phyloP scores from a whole-genome alignment of 2,888 invertebrate species.

The Leptinotarsa peninsularis region DNA sequence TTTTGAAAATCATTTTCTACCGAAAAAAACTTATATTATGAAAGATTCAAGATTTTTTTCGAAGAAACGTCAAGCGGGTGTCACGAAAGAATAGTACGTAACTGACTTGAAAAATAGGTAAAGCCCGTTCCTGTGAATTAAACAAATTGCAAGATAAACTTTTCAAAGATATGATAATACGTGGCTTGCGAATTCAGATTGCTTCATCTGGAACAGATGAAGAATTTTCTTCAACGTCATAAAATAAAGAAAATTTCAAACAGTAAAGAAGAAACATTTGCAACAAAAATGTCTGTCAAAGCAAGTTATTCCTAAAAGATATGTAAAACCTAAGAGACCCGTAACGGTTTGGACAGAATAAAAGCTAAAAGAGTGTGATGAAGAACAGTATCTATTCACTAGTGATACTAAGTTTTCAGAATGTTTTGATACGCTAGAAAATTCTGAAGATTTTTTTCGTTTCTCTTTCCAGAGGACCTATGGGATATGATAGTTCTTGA shows the following conservation, averaged over 20 bases:
- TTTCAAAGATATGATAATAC: too few species aligned
- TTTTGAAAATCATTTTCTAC: too few species aligned
- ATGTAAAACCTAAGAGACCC: too few species aligned
- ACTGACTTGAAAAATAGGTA: too few species aligned
- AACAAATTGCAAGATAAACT: too few species aligned
- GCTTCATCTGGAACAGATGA: background rate
- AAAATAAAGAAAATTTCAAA: background rate
- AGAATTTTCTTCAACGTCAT: background rate
- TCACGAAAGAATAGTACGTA: too few species aligned
- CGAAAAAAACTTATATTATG: too few species aligned
- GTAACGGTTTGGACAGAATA: background rate
- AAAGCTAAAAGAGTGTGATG: background rate
- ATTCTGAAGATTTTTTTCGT: slow-evolving; percentile 5
- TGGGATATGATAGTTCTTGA: slow-evolving; percentile 12
- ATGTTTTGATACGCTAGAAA: slow-evolving; percentile 10
- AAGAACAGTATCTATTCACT: background rate
- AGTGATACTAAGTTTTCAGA: background rate
- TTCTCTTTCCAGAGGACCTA: slow-evolving; percentile 16
- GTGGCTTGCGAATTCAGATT: too few species aligned
- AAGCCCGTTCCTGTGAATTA: too few species aligned
- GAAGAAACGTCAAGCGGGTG: too few species aligned
- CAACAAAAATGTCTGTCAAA: background rate
- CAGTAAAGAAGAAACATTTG: background rate
- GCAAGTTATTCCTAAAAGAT: background rate
- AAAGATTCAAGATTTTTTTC: too few species aligned